Conservation (phyloP, 2,888 invertebrate species). For the Meloe dianella region DNA sequence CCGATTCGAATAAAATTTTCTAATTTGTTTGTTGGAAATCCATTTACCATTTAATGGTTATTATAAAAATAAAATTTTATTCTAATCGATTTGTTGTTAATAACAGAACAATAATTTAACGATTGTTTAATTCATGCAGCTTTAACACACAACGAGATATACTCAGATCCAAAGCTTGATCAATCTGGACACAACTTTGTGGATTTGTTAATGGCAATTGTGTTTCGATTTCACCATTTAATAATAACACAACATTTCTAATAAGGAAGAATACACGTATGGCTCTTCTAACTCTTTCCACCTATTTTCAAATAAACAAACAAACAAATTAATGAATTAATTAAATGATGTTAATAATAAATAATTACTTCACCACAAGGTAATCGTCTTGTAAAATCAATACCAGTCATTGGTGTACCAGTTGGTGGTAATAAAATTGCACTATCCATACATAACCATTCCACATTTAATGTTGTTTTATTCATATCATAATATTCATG, state of each 20-base stretch:
- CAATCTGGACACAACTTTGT: slow-evolving; percentile 87
- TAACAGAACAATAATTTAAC: slow-evolving; percentile 38
- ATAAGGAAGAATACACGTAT: slow-evolving; percentile 93
- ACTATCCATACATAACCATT: slow-evolving; percentile 96
- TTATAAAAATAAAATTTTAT: not conserved
- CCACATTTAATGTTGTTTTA: slow-evolving; percentile 85
- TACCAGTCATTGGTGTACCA: slow-evolving; percentile 94
- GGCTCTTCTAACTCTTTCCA: slow-evolving; percentile 84
- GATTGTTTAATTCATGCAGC: slow-evolving; percentile 54
- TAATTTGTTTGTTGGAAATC: no score
- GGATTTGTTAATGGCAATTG: slow-evolving; percentile 90
- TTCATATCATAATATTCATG: slow-evolving; percentile 96
- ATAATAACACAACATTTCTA: slow-evolving; percentile 77
- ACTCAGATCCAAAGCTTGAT: slow-evolving; percentile 96
- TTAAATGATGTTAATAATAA: slow-evolving; percentile 29
- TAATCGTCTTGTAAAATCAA: slow-evolving; percentile 89
- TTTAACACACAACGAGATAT: slow-evolving; percentile 61
- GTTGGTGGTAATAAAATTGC: slow-evolving; percentile 94
- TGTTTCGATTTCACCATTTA: slow-evolving; percentile 82
- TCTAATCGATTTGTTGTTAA: not conserved
- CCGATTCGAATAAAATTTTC: no score
- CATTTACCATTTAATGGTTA: no score
- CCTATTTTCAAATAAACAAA: slow-evolving; percentile 62
- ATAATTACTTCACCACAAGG: slow-evolving; percentile 91
- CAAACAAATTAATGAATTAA: slow-evolving; percentile 35